These are phyloP conservation scores for Blera fallax DNA, from an alignment of 2,888 invertebrate species.

Conservation along the genomic window DNA sequence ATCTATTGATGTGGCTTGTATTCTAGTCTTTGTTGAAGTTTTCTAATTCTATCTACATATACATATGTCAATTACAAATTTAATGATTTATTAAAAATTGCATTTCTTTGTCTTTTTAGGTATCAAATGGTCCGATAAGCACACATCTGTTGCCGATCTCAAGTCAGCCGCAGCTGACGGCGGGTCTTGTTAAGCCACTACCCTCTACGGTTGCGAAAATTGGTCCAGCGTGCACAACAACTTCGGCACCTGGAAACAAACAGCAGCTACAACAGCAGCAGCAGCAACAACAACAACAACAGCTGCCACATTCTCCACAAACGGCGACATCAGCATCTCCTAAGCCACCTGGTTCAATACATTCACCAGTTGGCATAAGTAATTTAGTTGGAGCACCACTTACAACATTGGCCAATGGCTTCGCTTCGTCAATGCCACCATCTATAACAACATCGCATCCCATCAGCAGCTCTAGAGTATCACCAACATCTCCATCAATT, in stretches of 20 bases:
- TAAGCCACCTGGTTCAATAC: slow-evolving; percentile 70
- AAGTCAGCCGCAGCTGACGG: slow-evolving; percentile 81
- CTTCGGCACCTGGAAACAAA: slow-evolving; percentile 68
- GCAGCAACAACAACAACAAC: slow-evolving; percentile 60
- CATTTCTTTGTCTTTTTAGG: slow-evolving; percentile 75
- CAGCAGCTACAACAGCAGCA: slow-evolving; percentile 64
- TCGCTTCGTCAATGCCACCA: slow-evolving; percentile 75
- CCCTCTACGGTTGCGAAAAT: slow-evolving; percentile 76
- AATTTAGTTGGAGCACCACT: slow-evolving; percentile 76
- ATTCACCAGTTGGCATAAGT: slow-evolving; percentile 72
- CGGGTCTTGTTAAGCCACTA: slow-evolving; percentile 74
- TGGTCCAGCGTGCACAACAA: slow-evolving; percentile 74
- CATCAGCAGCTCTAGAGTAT: slow-evolving; percentile 74
- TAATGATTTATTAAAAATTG: background rate
- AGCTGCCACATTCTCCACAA: slow-evolving; percentile 64
- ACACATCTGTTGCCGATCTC: slow-evolving; percentile 78
- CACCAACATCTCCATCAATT: slow-evolving; percentile 73
- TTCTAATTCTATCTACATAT: no score
- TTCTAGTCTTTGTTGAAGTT: no score
- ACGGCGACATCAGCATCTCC: slow-evolving; percentile 62
- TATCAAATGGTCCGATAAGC: slow-evolving; percentile 78
- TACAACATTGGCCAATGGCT: slow-evolving; percentile 77
- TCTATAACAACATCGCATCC: slow-evolving; percentile 77
- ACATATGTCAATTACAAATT: background rate
- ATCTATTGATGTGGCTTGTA: no score